Conservation (phyloP, 2,888 invertebrate species). For the Gasteruption jaculator region DNA sequence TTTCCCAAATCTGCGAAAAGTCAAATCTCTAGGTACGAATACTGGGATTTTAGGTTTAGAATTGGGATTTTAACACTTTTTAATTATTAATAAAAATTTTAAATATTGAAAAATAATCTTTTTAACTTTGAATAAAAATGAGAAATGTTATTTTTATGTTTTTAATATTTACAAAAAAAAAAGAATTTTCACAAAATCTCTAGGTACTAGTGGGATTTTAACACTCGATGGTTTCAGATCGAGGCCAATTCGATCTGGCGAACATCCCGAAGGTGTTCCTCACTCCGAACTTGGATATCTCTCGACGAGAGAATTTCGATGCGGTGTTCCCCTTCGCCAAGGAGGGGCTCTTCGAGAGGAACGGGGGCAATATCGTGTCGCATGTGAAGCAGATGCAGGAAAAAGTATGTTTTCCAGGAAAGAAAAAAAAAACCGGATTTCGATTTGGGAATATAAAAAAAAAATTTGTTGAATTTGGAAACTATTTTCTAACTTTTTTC, state of each 20-base stretch:
- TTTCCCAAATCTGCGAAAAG: conserved; percentile 50
- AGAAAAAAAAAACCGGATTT: too few species aligned
- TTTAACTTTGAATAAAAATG: background rate
- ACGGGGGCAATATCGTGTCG: conserved; percentile 36
- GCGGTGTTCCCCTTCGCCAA: conserved; percentile 74
- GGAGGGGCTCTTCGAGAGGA: conserved; percentile 54
- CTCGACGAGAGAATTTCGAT: conserved; percentile 75
- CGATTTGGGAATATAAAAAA: conserved; percentile 5
- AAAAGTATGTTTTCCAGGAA: conserved; percentile 64
- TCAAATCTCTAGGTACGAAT: conserved; percentile 48
- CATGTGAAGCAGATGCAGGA: conserved; percentile 71
- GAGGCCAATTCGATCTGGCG: conserved; percentile 55
- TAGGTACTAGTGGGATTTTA: too few species aligned
- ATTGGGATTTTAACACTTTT: conserved; percentile 5
- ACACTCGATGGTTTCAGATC: conserved; percentile 47
- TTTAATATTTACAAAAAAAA: too few species aligned
- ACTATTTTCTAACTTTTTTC: background rate
- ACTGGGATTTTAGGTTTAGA: background rate
- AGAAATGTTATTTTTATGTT: background rate
- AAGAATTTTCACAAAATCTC: too few species aligned
- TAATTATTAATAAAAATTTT: conserved; percentile 1
- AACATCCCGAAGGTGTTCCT: conserved; percentile 84
- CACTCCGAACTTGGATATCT: conserved; percentile 72
- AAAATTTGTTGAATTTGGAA: conserved; percentile 1
- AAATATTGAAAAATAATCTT: background rate